These are phyloP conservation scores for Ruditapes philippinarum DNA, from an alignment of 1,140 invertebrate genomes.

Conservation along the genomic window DNA sequence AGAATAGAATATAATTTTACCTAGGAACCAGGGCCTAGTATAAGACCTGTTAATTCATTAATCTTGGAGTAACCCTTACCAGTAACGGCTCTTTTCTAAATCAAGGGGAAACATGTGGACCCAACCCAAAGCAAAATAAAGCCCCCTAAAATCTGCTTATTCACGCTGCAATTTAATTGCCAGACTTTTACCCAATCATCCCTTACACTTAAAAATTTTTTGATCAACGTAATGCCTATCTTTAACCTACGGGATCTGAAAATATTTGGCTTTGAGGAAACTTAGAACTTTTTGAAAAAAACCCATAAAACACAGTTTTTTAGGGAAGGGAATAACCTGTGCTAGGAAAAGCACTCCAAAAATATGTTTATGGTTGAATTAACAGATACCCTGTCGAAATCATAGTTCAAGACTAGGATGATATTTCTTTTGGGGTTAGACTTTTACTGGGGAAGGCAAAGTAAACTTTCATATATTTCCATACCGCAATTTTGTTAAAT, in stretches of 20 bases:
- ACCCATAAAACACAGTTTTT: background rate
- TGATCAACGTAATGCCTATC: background rate
- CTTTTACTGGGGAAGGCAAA: background rate
- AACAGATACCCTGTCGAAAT: background rate
- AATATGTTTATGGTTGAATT: background rate
- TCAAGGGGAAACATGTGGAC: background rate
- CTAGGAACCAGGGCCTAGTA: background rate
- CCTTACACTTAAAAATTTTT: background rate
- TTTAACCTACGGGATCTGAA: conserved; percentile 38
- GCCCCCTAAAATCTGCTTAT: background rate
- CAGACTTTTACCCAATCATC: background rate
- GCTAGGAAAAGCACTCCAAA: background rate
- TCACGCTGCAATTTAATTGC: background rate
- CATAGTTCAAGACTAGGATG: background rate
- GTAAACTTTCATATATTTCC: background rate
- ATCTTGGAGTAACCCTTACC: background rate
- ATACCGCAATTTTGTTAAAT: background rate
- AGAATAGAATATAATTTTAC: background rate
- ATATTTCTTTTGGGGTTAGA: conserved; percentile 13
- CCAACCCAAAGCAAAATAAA: no score
- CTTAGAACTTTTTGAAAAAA: conserved; percentile 12
- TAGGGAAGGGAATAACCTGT: background rate
- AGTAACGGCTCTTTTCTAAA: conserved; percentile 30
- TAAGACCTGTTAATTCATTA: background rate
- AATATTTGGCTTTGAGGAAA: conserved; percentile 40